Evolutionary conservation across 2,797 vertebrate species (phyloP).

Genomic region (Champsocephalus gunnari): DNA sequence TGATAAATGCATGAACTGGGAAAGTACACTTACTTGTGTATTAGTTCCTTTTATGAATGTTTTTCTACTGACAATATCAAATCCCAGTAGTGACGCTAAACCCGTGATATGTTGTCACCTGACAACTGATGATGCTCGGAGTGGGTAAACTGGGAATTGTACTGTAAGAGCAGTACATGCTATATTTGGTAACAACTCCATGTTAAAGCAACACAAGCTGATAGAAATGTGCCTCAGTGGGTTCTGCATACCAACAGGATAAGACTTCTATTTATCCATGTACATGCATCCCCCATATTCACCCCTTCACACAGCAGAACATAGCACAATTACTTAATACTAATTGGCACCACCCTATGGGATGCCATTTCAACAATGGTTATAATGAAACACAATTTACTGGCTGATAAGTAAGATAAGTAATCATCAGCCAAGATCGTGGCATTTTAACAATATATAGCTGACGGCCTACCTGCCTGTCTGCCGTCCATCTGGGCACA

Average conservation of each 20-base stretch:
- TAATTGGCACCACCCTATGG: constrained; percentile 20
- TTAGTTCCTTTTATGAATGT: constrained; percentile 80
- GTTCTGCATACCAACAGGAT: constrained; percentile 23
- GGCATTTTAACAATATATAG: constrained; percentile 5
- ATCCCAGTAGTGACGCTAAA: constrained; percentile 56
- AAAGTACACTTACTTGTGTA: constrained; percentile 85
- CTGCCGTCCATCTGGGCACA: too few species aligned
- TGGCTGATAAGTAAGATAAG: constrained; percentile 9
- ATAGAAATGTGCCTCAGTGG: constrained; percentile 16
- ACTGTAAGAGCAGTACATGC: background rate
- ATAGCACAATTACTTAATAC: constrained; percentile 12
- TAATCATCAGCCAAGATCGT: constrained; percentile 37
- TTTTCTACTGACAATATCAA: constrained; percentile 68
- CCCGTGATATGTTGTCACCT: constrained; percentile 56
- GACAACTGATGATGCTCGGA: constrained; percentile 47
- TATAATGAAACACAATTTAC: constrained; percentile 21
- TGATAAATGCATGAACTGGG: constrained; percentile 79
- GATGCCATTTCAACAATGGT: constrained; percentile 11
- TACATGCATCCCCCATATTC: constrained; percentile 11
- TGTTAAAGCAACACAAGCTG: constrained; percentile 23
- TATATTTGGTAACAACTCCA: constrained; percentile 33
- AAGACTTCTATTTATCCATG: constrained; percentile 19
- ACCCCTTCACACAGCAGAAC: constrained; percentile 22
- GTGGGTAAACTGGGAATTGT: constrained; percentile 12
- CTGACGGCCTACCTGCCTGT: too few species aligned